Evolutionary conservation across 2,888 invertebrate species (phyloP), one percentile per base, ranked within the genome.

Genomic region (Sphecodes monilicornis): DNA sequence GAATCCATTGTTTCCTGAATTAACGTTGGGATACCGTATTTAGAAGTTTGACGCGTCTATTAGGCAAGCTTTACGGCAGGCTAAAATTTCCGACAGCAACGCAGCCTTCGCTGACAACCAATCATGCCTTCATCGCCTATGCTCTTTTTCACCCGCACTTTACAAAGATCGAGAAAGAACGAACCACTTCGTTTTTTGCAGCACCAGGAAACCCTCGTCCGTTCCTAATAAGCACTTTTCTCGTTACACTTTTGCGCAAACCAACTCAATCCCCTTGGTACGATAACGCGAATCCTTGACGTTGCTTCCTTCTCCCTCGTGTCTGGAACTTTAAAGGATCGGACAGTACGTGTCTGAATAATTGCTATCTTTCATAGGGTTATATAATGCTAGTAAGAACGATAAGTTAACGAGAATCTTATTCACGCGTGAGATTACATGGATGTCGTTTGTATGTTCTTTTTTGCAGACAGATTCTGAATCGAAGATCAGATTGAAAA

Each of bases 21-120:
- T 26, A 57, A 43, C 16, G 64, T 69, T 46, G 54, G 70, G 83
- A 80, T 86, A 90, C 90, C 89, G 88, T 89, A 90, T 91, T 87
- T 88, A 85, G 39, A 84, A 85, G 85, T 87, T 91, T 91, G 91
- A 91, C 91, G 88, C 84, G 83, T 90, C 91, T 89, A 91, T 91
- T 90, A 91, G 90, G 86, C 78, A 84, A 82, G 70, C 86, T 3
- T 64, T 1, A 64, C 32, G 16, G 64, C 29, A 22, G 64, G 86
- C 78, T 86, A 82, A 86, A 88, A 90, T 91, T 90, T 90, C 88
- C 89, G 89, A 89, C 87, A 84, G 85, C 76, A 46, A 66, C 71
- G 73, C 72, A 64, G 60, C 43, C 73, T 76, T 77, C 69, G 29
- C 76, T 70, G 69, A 50, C 78, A 84, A 60, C 78, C 82, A 87